Evolutionary conservation across 2,888 invertebrate genomes (phyloP).

Genomic region (Archaeoteleia sp.): DNA sequence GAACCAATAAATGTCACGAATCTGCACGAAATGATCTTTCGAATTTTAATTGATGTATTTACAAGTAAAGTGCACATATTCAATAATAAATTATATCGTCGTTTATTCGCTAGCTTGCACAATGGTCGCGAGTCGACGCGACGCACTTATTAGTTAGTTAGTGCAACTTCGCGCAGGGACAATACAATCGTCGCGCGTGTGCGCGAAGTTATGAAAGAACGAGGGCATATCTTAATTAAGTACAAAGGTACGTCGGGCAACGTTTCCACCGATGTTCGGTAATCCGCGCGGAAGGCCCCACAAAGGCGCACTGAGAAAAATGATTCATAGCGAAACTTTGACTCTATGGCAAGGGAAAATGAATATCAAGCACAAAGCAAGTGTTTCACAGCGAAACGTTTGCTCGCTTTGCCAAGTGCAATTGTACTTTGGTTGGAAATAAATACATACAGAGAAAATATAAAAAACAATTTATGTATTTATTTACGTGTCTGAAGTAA

Average conservation of each 20-base stretch:
- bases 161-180: slow-evolving; percentile 54
- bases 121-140: slow-evolving; percentile 49
- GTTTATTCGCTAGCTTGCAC: slow-evolving; percentile 32
- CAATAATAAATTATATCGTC: slow-evolving; percentile 43
- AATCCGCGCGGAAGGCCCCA: slow-evolving; percentile 53
- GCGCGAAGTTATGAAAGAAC: slow-evolving; percentile 72
- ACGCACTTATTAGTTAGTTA: slow-evolving; percentile 57
- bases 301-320: slow-evolving; percentile 48
- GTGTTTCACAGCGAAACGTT: too few species aligned
- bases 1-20: slow-evolving; percentile 3
- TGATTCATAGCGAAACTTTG: slow-evolving; percentile 36
- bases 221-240: slow-evolving; percentile 71
- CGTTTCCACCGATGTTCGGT: slow-evolving; percentile 48
- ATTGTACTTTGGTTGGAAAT: too few species aligned
- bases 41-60: slow-evolving; percentile 28
- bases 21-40: slow-evolving; percentile 7
- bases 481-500: too few species aligned
- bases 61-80: slow-evolving; percentile 43
- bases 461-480: too few species aligned
- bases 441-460: too few species aligned
- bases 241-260: slow-evolving; percentile 66
- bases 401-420: too few species aligned
- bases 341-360: too few species aligned
- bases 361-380: too few species aligned
- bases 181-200: slow-evolving; percentile 49